Percentiles rank a stretch among this genome's conserved stretches.
Conservation (phyloP, 2,888 invertebrate genomes). For the Ichneumoninae sp. region DNA sequence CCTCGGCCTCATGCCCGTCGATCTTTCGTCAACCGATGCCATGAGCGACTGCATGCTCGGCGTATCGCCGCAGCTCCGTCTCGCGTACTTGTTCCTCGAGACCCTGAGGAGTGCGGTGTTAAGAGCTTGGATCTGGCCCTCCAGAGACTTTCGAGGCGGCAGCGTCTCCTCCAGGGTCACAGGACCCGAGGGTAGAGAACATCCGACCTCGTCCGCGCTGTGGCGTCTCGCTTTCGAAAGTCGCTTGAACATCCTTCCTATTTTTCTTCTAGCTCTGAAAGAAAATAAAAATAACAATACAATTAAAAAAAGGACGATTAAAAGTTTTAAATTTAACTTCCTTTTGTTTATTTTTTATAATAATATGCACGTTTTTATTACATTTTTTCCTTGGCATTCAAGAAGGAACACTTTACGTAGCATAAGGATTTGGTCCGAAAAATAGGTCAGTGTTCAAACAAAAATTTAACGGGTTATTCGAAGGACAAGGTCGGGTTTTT, state of each 20-base stretch:
- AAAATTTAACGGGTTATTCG: no score
- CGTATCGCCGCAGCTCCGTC: slow-evolving; percentile 81
- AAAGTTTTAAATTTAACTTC: not conserved
- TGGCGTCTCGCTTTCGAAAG: slow-evolving; percentile 88
- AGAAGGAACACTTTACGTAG: no score
- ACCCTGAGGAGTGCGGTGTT: slow-evolving; percentile 72
- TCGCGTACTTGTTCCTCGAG: slow-evolving; percentile 77
- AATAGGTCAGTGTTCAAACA: no score
- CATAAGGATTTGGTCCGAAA: no score
- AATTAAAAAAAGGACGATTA: not conserved
- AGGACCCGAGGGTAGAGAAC: slow-evolving; percentile 78
- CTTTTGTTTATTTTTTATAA: no score
- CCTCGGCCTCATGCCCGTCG: slow-evolving; percentile 69
- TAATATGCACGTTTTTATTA: no score
- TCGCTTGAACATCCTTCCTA: slow-evolving; percentile 85
- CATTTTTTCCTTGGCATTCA: no score
- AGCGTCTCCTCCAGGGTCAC: slow-evolving; percentile 75
- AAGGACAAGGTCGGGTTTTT: no score
- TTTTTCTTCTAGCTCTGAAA: slow-evolving; percentile 57
- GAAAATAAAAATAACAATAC: slow-evolving; percentile 24
- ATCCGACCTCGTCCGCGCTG: slow-evolving; percentile 87
- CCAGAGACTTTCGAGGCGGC: slow-evolving; percentile 68
- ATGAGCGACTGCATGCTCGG: slow-evolving; percentile 75
- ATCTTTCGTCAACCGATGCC: slow-evolving; percentile 67
- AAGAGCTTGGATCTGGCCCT: slow-evolving; percentile 71